Evolutionary conservation across 2,113 vertebrate genomes (phyloP), one percentile per base, ranked within the genome.

Genomic region (Sturnira hondurensis): DNA sequence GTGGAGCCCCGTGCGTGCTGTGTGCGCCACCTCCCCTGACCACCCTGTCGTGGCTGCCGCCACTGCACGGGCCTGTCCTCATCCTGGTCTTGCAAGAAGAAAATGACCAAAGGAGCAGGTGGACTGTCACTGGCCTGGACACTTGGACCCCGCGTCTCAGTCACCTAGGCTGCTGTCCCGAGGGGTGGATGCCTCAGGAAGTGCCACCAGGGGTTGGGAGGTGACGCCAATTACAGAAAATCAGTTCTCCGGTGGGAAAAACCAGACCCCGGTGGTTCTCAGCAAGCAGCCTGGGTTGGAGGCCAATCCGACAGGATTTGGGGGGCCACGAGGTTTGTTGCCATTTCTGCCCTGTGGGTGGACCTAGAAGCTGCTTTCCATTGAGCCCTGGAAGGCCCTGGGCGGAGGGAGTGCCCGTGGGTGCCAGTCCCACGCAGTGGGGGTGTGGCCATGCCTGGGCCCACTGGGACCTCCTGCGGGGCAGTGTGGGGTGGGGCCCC

Each of bases 1-100:
- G 97, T 86, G 97, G 98, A 97, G 97, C 98, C 97, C 98, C 94
- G 97, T 96, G 98, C 97, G 95, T 98, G 96, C 96, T 97, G 96
- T 52, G 3, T 91, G 93, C 41, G 67, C 80, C 2, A 1, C 8
- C 47, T 86, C 76, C 89, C 65, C 47, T 41, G 94, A 45, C 86
- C 3, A 65, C 73, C 74, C 67, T 65, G 85, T 89, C 54, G 7
- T 95, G 78, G 56, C 50, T 71, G 92, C 52, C 33, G 82, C 41
- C 13, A 65, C n/a, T n/a, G n/a, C 80, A 4, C 41, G 31, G 20
- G 80, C 87, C 83, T n/a, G 80, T 82, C 52, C 45, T 76, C 82
- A 56, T 87, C 17, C 31, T 52, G 45, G n/a, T 67, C 61, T 5
- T 52, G 31, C 26, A 19, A 80, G 86, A 50, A 78, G 36, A 65